A percentile compares a stretch with the other conserved stretches of the same genome.
Conservation (phyloP, 2,797 vertebrate genomes). For the Lophius americanus region DNA sequence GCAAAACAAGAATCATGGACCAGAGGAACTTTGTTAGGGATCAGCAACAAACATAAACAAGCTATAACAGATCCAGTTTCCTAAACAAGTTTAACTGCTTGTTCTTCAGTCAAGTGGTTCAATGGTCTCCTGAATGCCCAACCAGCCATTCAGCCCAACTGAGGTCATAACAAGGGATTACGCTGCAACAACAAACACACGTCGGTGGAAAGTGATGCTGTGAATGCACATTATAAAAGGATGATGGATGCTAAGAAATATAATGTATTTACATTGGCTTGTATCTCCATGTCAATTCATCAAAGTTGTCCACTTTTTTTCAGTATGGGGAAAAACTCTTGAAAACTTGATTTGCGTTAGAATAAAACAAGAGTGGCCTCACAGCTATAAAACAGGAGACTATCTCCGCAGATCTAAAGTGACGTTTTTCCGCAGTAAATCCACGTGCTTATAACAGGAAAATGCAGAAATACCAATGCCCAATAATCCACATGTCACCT, state of each 20-base stretch:
- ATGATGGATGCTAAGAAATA: neutral
- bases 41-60: slow-evolving; percentile 36
- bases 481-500: slow-evolving; percentile 76
- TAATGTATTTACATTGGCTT: slow-evolving; percentile 4
- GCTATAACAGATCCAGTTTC: slow-evolving; percentile 23
- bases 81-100: slow-evolving; percentile 59
- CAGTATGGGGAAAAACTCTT: neutral
- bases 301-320: neutral
- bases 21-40: slow-evolving; percentile 12
- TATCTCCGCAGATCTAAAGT: slow-evolving; percentile 1
- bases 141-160: slow-evolving; percentile 56
- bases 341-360: neutral
- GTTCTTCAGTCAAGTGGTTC: slow-evolving; percentile 71
- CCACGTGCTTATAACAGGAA: slow-evolving; percentile 27
- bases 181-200: slow-evolving; percentile 69
- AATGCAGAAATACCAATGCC: slow-evolving; percentile 67
- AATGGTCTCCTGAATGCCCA: slow-evolving; percentile 52
- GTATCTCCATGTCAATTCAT: neutral
- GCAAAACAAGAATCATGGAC: neutral
- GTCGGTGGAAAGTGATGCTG: slow-evolving; percentile 45
- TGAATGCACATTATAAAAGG: slow-evolving; percentile 41
- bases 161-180: slow-evolving; percentile 79
- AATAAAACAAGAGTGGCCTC: slow-evolving; percentile 1
- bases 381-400: neutral
- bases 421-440: slow-evolving; percentile 53